Percentiles rank a stretch among this genome's conserved stretches.
Conservation (phyloP, 2,113 vertebrate genomes). For the Hassar affinis region DNA sequence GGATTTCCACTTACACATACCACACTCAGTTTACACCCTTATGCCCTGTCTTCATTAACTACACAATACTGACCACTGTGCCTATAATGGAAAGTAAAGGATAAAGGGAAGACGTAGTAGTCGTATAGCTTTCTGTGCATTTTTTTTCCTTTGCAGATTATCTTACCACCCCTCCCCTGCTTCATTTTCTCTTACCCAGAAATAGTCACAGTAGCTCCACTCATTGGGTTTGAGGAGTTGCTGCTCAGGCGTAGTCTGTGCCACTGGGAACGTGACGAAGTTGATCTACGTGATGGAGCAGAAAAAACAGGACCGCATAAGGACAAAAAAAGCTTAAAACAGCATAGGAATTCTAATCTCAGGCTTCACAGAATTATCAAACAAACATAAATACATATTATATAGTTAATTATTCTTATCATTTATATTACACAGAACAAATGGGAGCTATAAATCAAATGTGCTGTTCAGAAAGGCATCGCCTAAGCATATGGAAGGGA, state of each 20-base stretch:
- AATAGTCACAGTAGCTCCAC: slow-evolving; percentile 99
- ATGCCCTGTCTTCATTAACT: not conserved
- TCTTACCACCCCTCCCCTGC: not conserved
- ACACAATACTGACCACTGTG: not conserved
- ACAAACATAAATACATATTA: not conserved
- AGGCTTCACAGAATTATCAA: not conserved
- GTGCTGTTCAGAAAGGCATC: not conserved
- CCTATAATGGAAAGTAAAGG: not conserved
- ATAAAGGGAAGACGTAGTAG: not conserved
- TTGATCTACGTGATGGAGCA: slow-evolving; percentile 80
- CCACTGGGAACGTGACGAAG: slow-evolving; percentile 93
- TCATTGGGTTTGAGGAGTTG: slow-evolving; percentile 93
- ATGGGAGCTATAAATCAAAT: slow-evolving; percentile 11
- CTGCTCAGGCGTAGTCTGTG: slow-evolving; percentile 87
- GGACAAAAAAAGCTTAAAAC: not conserved
- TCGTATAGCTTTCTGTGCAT: too few relatives aligned
- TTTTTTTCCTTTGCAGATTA: not conserved
- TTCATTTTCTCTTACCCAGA: slow-evolving; percentile 84
- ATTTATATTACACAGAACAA: not conserved
- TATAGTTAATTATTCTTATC: not conserved
- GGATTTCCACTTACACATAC: not conserved
- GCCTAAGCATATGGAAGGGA: not conserved
- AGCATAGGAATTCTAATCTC: not conserved
- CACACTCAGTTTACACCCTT: not conserved
- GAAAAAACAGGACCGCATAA: not conserved